phyloP scores from a whole-genome alignment of 2,888 invertebrate species.

The Polydrusus tereticollis region DNA sequence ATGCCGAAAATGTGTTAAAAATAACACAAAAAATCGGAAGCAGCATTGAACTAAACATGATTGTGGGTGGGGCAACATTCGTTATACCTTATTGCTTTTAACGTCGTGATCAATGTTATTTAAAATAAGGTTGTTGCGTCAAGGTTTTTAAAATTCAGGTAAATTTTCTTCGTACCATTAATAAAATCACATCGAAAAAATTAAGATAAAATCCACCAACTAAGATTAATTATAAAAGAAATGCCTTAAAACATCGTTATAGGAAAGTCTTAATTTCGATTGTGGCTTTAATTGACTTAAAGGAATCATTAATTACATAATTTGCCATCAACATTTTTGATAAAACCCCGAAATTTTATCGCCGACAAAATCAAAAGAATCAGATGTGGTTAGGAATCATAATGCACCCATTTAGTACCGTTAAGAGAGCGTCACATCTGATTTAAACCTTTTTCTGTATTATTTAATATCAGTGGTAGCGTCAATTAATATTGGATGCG shows the following conservation, averaged over 20 bases:
- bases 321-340: conserved; percentile 17
- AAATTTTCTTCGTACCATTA: conserved; percentile 1
- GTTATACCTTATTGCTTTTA: conserved; percentile 18
- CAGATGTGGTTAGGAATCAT: conserved; percentile 9
- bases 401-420: conserved; percentile 24
- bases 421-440: not conserved
- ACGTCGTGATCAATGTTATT: not conserved
- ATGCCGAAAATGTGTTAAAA: conserved; percentile 21
- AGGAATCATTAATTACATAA: conserved; percentile 13
- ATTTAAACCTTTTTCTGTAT: not conserved
- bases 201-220: not conserved
- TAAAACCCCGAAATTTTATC: not conserved
- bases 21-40: conserved; percentile 18
- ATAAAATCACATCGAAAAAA: not conserved
- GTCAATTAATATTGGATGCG: not conserved
- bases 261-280: conserved; percentile 13
- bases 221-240: conserved; percentile 19
- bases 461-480: not conserved
- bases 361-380: conserved; percentile 3
- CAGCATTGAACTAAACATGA: not conserved
- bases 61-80: conserved; percentile 3
- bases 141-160: conserved; percentile 6
- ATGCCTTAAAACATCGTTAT: not conserved
- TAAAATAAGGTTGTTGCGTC: not conserved
- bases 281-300: not conserved